phyloP scores from a whole-genome alignment of 1,140 invertebrate species.

The Hormaphis cornu region DNA sequence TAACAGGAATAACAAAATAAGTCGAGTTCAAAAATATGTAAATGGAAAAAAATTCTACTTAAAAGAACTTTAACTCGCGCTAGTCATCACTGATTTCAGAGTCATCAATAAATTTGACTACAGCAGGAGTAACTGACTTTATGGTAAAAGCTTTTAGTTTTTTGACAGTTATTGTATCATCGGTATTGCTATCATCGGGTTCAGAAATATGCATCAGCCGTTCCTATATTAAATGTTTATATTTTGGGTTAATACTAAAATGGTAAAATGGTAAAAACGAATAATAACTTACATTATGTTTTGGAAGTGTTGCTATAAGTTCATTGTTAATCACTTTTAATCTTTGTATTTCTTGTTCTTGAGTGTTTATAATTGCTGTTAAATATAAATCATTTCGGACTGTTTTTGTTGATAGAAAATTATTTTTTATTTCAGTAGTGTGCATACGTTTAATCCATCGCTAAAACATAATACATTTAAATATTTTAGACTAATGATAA shows the following conservation, averaged over 20 bases:
- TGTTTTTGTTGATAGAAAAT: constrained; percentile 2
- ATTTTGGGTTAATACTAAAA: not conserved
- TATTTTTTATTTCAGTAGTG: constrained; percentile 9
- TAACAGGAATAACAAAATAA: constrained; percentile 19
- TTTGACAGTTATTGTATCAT: not conserved
- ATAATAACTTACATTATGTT: not conserved
- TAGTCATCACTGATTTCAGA: not conserved
- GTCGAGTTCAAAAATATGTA: not conserved
- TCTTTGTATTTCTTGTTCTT: constrained; percentile 20
- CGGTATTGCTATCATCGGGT: not conserved
- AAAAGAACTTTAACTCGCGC: not conserved
- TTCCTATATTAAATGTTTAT: not conserved
- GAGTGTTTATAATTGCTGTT: constrained; percentile 12
- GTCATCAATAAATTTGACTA: constrained; percentile 24
- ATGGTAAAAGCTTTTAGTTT: not conserved
- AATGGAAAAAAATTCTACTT: not conserved
- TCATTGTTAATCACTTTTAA: constrained; percentile 6
- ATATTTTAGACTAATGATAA: no score
- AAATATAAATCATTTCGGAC: constrained; percentile 8
- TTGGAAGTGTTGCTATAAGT: not conserved
- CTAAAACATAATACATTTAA: not conserved
- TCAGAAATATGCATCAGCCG: not conserved
- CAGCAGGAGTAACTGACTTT: not conserved
- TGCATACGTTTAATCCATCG: constrained; percentile 16
- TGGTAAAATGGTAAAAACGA: not conserved